These are phyloP conservation scores for Haliclystus octoradiatus DNA, from an alignment of 30 jellyfish, hydroid and myxozoan genomes.

Conservation along the genomic window DNA sequence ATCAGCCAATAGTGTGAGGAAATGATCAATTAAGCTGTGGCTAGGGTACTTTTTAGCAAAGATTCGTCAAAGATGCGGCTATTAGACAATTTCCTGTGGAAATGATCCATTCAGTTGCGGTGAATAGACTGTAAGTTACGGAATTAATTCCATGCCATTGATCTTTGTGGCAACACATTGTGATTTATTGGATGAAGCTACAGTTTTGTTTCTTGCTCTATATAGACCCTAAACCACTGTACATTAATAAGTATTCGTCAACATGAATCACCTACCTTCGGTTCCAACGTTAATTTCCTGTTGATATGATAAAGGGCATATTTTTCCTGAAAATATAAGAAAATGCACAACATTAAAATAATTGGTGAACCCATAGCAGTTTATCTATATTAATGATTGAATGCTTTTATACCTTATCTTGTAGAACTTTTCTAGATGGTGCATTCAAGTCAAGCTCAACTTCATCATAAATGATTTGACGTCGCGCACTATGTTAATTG, in stretches of 20 bases:
- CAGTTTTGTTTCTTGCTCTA: neutral
- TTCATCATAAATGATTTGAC: slow-evolving; percentile 75
- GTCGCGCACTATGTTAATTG: slow-evolving; percentile 74
- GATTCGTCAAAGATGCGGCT: no score
- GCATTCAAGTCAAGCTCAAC: slow-evolving; percentile 68
- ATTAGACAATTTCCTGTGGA: no score
- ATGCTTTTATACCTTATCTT: slow-evolving; percentile 33
- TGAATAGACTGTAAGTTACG: no score
- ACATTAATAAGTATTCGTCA: no score
- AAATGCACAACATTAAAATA: neutral
- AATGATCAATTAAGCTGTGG: no score
- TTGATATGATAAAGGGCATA: slow-evolving; percentile 84
- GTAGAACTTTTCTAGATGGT: slow-evolving; percentile 67
- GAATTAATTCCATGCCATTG: no score
- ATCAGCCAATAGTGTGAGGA: no score
- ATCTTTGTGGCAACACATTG: no score
- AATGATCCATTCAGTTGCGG: no score
- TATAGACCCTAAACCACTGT: neutral
- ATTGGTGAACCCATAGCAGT: neutral
- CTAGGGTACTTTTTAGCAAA: no score
- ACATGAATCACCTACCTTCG: slow-evolving; percentile 54
- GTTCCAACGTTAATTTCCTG: slow-evolving; percentile 88
- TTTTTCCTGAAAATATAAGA: slow-evolving; percentile 42
- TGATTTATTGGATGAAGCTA: no score
- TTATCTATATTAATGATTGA: neutral